These are phyloP conservation scores for Dynastes hyllus DNA, from an alignment of 2,888 invertebrate genomes.

Conservation along the genomic window DNA sequence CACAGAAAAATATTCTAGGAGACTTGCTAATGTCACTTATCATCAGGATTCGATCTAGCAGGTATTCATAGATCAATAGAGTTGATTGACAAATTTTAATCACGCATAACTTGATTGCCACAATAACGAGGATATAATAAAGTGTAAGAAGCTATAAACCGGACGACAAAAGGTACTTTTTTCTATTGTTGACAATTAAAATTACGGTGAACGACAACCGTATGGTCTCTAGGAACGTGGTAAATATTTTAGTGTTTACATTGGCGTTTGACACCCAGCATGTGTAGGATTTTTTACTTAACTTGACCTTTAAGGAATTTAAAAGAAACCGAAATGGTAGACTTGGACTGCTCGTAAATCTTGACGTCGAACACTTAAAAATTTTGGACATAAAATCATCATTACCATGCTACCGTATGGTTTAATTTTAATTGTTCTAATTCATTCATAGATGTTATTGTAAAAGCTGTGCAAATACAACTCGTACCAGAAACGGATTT, in stretches of 20 bases:
- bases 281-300: conserved; percentile 44
- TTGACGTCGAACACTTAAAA: background rate
- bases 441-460: too few species aligned
- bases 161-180: conserved; percentile 56
- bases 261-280: conserved; percentile 53
- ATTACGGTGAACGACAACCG: conserved; percentile 46
- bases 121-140: conserved; percentile 32
- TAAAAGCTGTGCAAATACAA: too few species aligned
- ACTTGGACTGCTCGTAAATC: background rate
- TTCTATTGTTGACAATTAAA: conserved; percentile 52
- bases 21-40: background rate
- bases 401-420: too few species aligned
- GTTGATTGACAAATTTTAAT: conserved; percentile 35
- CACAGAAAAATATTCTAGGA: too few species aligned
- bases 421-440: too few species aligned
- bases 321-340: conserved; percentile 39
- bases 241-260: conserved; percentile 52
- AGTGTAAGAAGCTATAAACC: conserved; percentile 39
- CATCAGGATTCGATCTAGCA: background rate
- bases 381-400: background rate
- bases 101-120: conserved; percentile 25
- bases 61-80: conserved; percentile 6
- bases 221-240: conserved; percentile 46
- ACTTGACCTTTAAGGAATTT: conserved; percentile 48
- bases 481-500: too few species aligned